These are phyloP conservation scores for Pseudomyrmex gracilis DNA, from an alignment of 1,140 invertebrate species.

Conservation along the genomic window DNA sequence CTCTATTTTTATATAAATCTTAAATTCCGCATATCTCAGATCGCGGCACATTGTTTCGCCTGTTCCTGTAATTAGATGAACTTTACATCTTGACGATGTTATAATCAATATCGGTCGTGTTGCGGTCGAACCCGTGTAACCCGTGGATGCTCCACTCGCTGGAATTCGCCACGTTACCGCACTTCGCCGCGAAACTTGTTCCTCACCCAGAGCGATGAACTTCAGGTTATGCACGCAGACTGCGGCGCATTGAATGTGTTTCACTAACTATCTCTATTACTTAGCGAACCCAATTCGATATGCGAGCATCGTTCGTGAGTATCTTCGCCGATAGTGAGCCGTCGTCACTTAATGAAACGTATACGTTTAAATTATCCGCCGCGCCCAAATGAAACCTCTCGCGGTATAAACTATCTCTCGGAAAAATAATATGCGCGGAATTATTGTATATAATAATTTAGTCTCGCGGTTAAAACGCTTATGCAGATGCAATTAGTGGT, in stretches of 20 bases:
- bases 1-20: neutral
- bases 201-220: slow-evolving; percentile 72
- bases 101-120: neutral
- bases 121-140: slow-evolving; percentile 32
- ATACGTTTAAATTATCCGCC: neutral
- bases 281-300: slow-evolving; percentile 65
- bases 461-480: neutral
- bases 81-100: neutral
- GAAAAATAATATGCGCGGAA: neutral
- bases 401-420: neutral
- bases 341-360: slow-evolving; percentile 26
- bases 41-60: too few relatives aligned
- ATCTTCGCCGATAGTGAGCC: neutral
- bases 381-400: neutral
- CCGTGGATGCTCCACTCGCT: slow-evolving; percentile 62
- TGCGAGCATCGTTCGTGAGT: neutral
- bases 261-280: slow-evolving; percentile 66
- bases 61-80: neutral
- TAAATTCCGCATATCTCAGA: neutral
- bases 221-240: slow-evolving; percentile 68
- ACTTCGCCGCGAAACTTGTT: slow-evolving; percentile 74
- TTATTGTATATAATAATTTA: slow-evolving; percentile 1
- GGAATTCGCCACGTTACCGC: slow-evolving; percentile 74
- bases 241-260: slow-evolving; percentile 48
- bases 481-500: neutral